Conservation (phyloP, 2,113 vertebrate species). For the Casuarius casuarius region DNA sequence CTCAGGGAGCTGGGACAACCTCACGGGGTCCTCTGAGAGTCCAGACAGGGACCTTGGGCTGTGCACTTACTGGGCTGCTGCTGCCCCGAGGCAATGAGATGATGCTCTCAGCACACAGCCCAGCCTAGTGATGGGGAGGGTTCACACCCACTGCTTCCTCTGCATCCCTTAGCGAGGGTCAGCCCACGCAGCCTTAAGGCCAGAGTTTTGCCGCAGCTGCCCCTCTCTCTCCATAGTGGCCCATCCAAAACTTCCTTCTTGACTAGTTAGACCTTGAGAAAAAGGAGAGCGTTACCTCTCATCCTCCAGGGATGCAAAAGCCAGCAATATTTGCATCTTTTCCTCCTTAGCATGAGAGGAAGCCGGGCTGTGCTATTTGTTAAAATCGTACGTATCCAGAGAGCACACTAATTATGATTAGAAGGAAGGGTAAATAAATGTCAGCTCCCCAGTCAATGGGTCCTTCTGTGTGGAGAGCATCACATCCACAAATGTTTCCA, state of each 20-base stretch:
- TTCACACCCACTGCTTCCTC: neutral
- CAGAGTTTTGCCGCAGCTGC: neutral
- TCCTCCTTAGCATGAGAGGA: neutral
- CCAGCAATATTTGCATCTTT: accelerated
- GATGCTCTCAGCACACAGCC: accelerated
- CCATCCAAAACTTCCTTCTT: neutral
- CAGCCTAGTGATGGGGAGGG: accelerated
- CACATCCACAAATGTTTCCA: neutral
- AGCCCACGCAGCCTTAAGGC: neutral
- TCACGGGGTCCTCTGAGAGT: neutral
- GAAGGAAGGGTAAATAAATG: neutral
- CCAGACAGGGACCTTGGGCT: neutral
- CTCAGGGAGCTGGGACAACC: neutral
- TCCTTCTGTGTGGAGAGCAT: neutral
- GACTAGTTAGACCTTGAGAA: neutral
- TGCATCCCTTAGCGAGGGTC: neutral
- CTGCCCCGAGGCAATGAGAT: neutral
- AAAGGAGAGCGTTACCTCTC: neutral
- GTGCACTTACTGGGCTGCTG: neutral
- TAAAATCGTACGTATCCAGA: neutral
- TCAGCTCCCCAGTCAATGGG: neutral
- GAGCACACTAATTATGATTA: neutral
- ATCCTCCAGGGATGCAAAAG: neutral
- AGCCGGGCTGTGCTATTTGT: neutral
- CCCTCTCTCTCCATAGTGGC: neutral